Conservation (phyloP, 2,888 invertebrate genomes). For the Hololepta plana region DNA sequence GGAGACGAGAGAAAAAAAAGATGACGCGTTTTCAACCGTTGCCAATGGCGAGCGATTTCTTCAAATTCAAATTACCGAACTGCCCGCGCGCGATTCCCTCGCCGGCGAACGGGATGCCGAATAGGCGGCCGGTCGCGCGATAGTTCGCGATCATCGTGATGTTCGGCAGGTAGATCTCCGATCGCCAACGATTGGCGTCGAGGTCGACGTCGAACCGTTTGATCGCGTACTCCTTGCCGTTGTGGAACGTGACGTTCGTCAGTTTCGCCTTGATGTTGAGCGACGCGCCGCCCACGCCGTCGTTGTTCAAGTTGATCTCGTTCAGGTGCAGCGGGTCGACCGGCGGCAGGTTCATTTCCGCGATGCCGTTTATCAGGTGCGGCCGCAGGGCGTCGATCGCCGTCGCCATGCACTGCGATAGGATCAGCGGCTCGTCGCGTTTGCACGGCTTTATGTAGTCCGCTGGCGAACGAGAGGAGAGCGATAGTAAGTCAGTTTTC, state of each 20-base stretch:
- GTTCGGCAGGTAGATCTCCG: too few species aligned
- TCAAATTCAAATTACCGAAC: too few species aligned
- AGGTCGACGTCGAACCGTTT: conserved; percentile 8
- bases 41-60: too few species aligned
- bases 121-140: too few species aligned
- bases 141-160: too few species aligned
- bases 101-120: too few species aligned
- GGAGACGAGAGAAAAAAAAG: too few species aligned
- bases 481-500: too few species aligned
- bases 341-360: conserved; percentile 17
- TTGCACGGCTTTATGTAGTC: conserved; percentile 13
- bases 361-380: conserved; percentile 17
- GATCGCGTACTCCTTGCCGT: conserved; percentile 13
- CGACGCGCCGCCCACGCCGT: conserved; percentile 11
- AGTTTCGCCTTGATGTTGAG: conserved; percentile 16
- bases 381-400: conserved; percentile 15
- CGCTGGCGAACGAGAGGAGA: conserved; percentile 10
- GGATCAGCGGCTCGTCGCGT: conserved; percentile 15
- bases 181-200: too few species aligned
- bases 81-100: too few species aligned
- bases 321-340: conserved; percentile 17
- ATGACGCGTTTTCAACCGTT: too few species aligned
- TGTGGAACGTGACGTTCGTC: conserved; percentile 13
- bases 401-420: conserved; percentile 16
- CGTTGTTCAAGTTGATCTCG: conserved; percentile 15